These are phyloP conservation scores for Liodrosophila aerea DNA, from an alignment of 2,888 invertebrate genomes.

Conservation along the genomic window DNA sequence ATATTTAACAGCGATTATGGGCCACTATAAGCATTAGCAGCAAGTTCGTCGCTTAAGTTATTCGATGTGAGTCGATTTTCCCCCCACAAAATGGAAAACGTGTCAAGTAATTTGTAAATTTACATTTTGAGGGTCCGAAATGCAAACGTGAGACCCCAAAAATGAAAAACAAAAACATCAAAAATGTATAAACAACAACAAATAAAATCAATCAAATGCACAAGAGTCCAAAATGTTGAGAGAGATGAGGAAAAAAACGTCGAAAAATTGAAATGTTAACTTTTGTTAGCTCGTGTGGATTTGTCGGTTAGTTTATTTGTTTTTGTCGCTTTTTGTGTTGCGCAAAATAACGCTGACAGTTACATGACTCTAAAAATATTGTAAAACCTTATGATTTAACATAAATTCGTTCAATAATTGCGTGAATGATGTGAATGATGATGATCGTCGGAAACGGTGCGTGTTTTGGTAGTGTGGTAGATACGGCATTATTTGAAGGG, in stretches of 20 bases:
- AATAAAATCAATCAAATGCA: slow-evolving; percentile 65
- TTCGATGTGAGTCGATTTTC: slow-evolving; percentile 23
- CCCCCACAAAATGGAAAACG: slow-evolving; percentile 14
- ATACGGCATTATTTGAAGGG: slow-evolving; percentile 12
- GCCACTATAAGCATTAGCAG: background rate
- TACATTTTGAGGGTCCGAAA: slow-evolving; percentile 57
- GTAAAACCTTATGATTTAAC: slow-evolving; percentile 66
- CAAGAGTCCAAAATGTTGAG: slow-evolving; percentile 20
- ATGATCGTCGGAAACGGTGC: slow-evolving; percentile 24
- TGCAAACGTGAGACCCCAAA: slow-evolving; percentile 5
- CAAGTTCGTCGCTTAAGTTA: slow-evolving; percentile 43
- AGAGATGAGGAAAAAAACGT: background rate
- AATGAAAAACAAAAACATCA: slow-evolving; percentile 6
- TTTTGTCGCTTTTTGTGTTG: slow-evolving; percentile 28
- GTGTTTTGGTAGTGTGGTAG: slow-evolving; percentile 32
- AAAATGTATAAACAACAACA: slow-evolving; percentile 35
- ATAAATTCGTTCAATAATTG: slow-evolving; percentile 72
- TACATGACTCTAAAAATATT: slow-evolving; percentile 63
- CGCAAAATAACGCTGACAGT: slow-evolving; percentile 57
- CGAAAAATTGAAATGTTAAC: slow-evolving; percentile 63
- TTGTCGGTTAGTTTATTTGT: slow-evolving; percentile 38
- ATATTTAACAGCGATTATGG: no score
- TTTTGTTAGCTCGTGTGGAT: slow-evolving; percentile 26
- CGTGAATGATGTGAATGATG: slow-evolving; percentile 44
- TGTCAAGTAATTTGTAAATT: slow-evolving; percentile 65